phyloP scores from a whole-genome alignment of 2,797 vertebrate genomes.

The Myoxocephalus aenaeus region DNA sequence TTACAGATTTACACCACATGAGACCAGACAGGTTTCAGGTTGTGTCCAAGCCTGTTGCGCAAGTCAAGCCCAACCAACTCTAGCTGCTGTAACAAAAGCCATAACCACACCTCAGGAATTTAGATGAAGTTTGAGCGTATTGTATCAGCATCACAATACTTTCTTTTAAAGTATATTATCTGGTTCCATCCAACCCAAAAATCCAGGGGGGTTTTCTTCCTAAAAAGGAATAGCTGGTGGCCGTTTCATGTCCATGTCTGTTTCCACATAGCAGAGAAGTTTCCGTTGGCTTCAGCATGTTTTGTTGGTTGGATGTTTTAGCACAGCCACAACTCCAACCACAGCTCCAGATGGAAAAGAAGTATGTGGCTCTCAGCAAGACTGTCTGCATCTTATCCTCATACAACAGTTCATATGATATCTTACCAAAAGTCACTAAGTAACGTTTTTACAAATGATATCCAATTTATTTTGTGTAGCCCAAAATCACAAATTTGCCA shows the following conservation, averaged over 20 bases:
- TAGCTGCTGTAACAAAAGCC: neutral
- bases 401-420: too few species aligned
- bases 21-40: neutral
- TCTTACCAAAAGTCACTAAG: too few species aligned
- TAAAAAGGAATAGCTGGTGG: neutral
- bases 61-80: neutral
- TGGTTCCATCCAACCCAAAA: neutral
- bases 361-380: neutral
- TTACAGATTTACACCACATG: neutral
- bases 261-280: conserved; percentile 8
- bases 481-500: too few species aligned
- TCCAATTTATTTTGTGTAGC: too few species aligned
- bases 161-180: neutral
- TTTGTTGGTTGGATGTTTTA: conserved; percentile 18
- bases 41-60: too few species aligned
- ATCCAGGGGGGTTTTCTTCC: neutral
- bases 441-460: too few species aligned
- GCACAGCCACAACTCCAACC: conserved; percentile 15
- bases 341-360: conserved; percentile 20
- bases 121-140: neutral
- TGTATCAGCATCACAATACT: neutral
- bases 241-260: neutral
- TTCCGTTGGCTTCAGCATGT: neutral
- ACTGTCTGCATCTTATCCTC: too few species aligned
- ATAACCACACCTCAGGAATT: neutral